These are phyloP conservation scores for Stenichneumon culpator DNA, from an alignment of 2,888 invertebrate genomes.

Conservation along the genomic window DNA sequence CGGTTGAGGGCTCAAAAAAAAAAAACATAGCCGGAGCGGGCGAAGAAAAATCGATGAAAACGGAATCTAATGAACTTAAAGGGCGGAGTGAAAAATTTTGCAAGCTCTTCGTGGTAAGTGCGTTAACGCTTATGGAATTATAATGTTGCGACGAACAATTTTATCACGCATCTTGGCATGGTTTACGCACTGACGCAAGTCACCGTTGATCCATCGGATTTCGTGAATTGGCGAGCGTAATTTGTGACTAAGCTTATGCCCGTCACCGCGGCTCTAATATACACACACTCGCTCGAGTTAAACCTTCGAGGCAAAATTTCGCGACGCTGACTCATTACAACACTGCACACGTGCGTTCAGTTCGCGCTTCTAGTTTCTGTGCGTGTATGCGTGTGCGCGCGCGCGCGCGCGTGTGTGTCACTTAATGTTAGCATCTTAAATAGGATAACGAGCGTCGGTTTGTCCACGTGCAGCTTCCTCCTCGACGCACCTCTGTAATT, in stretches of 20 bases:
- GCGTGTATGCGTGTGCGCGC: not conserved
- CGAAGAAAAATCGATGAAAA: not conserved
- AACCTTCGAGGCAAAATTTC: slow-evolving; percentile 59
- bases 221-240: slow-evolving; percentile 53
- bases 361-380: not conserved
- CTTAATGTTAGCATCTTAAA: slow-evolving; percentile 69
- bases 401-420: slow-evolving; percentile 43
- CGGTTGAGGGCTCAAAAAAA: slow-evolving; percentile 14
- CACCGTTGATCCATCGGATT: slow-evolving; percentile 57
- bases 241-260: slow-evolving; percentile 63
- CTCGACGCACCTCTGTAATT: slow-evolving; percentile 54
- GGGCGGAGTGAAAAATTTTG: not conserved
- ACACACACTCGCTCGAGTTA: slow-evolving; percentile 34
- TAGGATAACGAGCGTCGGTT: slow-evolving; percentile 68
- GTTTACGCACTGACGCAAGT: slow-evolving; percentile 42
- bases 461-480: slow-evolving; percentile 68
- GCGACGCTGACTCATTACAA: slow-evolving; percentile 68
- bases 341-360: slow-evolving; percentile 44
- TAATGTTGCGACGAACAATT: not conserved
- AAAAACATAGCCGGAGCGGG: not conserved
- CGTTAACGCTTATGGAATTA: too few species aligned
- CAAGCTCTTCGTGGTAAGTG: too few species aligned
- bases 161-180: not conserved
- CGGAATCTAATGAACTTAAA: not conserved
- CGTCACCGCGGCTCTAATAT: slow-evolving; percentile 60